Base-by-base conservation (phyloP, 2,888 invertebrate genomes). In the Heliconius charithonia region DNA sequence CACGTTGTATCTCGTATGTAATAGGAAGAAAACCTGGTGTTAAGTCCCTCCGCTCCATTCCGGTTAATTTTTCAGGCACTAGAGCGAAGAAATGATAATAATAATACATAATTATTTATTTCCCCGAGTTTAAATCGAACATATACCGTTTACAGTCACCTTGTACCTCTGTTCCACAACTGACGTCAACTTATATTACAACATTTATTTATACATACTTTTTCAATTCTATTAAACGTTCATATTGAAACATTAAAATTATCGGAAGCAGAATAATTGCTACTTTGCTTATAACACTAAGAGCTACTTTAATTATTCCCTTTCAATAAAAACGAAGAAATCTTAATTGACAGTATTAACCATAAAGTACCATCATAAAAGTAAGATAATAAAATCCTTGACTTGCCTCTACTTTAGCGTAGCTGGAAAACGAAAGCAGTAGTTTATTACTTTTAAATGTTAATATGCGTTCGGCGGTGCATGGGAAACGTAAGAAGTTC, bases 301-400 rank as follows among this genome's bases (percentile, higher is more conserved):
- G 79, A 82, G 80, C 79, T 73, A 72, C 79, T 70, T 76, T 71
- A 81, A 80, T 79, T 81, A 79, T 74, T 75, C 74, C 51, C 16
- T 76, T 73, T 78, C 41, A 78, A 78, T 80, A 78, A 80, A 77
- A 79, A 75, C 73, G 65, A 82, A 80, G 79, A 81, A 81, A 82
- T 80, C 79, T 81, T 80, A 80, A 82, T 80, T 80, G 79, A 81
- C 75, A 75, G 77, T 78, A 81, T 78, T 79, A 80, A 79, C 79
- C 78, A 80, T 82, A 82, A 83, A 82, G 75, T 79, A 78, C 77
- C 63, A 77, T 81, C 77, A 81, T 80, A 83, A 83, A 82, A 79
- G 81, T 79, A 80, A 80, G 79, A 80, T 77, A 79, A 81, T 81
- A 81, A 81, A 81, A 79, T 80, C 80, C 81, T 79, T 74, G 76